Base-by-base conservation (phyloP, 2,113 vertebrate genomes). In the Dissostichus mawsoni region DNA sequence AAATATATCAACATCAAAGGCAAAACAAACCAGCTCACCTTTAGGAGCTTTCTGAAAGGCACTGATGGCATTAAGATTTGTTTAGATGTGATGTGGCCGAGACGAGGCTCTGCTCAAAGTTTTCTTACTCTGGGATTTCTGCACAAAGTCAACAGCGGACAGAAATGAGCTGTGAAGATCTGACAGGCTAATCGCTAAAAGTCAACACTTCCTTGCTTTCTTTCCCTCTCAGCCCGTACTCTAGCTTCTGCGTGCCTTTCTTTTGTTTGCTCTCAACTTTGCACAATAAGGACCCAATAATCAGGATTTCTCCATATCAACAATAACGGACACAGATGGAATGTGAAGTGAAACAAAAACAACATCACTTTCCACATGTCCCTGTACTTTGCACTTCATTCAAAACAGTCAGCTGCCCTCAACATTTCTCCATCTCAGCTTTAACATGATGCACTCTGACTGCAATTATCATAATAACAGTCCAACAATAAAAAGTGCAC, bases 231-330 rank as follows among this genome's bases (percentile, higher is more conserved):
- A 33, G 55, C 66, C 74, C 29, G 16, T 36, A 33, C 14, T 10
- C 14, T 17, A 59, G 11, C 62, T 41, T 50, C 47, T 18, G 33
- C 71, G 76, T 56, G 65, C 23, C 57, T 83, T 67, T 67, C 71
- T 62, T 74, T 77, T 90, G 83, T 88, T 89, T 87, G 79, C 57
- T 48, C 84, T 82, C 57, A 64, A 79, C 76, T 81, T 87, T 83
- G 44, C 76, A 79, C 77, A 86, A 86, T 64, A 80, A 74, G 41
- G 64, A 70, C 44, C 62, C 20, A 5, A 11, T 2, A 62, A 48
- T 47, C 17, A 1, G 62, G 72, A 74, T 86, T 86, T 88, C 76
- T 78, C 81, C 44, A 81, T 72, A 84, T 67, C 74, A 86, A 76
- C 77, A 85, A 41, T 41, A 41, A 18, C 25, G 11, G 68, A 61